phyloP scores from a whole-genome alignment of 2,888 invertebrate genomes.

The Artemia sinica region DNA sequence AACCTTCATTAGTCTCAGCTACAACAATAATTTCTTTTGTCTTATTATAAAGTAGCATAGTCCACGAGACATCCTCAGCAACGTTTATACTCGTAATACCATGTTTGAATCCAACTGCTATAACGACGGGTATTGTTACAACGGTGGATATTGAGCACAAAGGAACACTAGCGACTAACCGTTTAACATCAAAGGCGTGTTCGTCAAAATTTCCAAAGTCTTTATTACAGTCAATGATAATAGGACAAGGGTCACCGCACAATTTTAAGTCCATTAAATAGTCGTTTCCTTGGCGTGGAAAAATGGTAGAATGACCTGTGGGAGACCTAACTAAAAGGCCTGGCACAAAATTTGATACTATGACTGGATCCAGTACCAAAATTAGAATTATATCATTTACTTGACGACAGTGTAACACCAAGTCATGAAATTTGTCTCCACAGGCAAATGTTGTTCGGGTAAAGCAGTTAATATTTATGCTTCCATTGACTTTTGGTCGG shows the following conservation, averaged over 20 bases:
- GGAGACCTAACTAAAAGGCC: not conserved
- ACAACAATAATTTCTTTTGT: not conserved
- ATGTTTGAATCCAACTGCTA: not conserved
- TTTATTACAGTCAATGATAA: not conserved
- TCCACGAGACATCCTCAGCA: not conserved
- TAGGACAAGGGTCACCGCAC: not conserved
- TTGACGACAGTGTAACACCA: conserved; percentile 1
- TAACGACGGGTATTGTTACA: not conserved
- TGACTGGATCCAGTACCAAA: not conserved
- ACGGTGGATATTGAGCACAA: not conserved
- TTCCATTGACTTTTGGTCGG: conserved; percentile 43
- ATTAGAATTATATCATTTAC: not conserved
- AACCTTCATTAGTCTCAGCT: not conserved
- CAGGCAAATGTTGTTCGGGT: conserved; percentile 38
- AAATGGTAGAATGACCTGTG: not conserved
- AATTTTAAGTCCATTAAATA: not conserved
- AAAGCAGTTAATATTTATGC: conserved; percentile 42
- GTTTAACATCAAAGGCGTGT: not conserved
- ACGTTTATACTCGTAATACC: not conserved
- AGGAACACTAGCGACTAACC: not conserved
- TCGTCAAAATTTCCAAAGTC: not conserved
- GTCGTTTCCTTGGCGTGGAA: not conserved
- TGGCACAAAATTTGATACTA: not conserved
- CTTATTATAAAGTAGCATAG: not conserved
- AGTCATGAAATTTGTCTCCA: conserved; percentile 27